A percentile compares a stretch with the other conserved stretches of the same genome.
Conservation (phyloP, 2,113 vertebrate genomes). For the Ctenodactylus gundi region DNA sequence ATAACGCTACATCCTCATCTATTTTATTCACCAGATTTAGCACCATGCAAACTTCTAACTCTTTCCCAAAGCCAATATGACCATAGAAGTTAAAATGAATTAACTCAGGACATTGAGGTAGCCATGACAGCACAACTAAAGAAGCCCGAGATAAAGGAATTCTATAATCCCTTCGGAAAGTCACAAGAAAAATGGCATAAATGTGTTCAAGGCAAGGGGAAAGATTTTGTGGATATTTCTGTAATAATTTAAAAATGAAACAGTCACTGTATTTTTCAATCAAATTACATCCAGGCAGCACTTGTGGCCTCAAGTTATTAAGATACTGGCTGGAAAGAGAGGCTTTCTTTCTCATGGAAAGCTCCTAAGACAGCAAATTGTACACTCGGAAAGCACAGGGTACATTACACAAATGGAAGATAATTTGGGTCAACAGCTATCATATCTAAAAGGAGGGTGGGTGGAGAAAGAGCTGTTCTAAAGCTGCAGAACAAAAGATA, state of each 20-base stretch:
- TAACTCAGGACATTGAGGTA: not conserved
- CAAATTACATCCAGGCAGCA: not conserved
- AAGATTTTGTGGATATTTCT: too few relatives aligned
- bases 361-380: slow-evolving; percentile 59
- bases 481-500: not conserved
- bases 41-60: not conserved
- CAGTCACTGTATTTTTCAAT: not conserved
- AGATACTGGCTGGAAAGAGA: slow-evolving; percentile 40
- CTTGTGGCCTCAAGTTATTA: slow-evolving; percentile 50
- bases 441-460: not conserved
- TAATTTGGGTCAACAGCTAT: slow-evolving; percentile 1
- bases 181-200: not conserved
- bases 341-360: slow-evolving; percentile 58
- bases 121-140: not conserved
- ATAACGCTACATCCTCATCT: too few relatives aligned
- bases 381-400: not conserved
- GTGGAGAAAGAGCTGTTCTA: not conserved
- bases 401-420: not conserved
- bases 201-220: not conserved
- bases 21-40: not conserved
- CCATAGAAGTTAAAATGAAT: not conserved
- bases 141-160: not conserved
- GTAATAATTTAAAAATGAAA: not conserved
- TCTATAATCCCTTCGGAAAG: not conserved
- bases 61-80: not conserved